Evolutionary conservation across 2,113 vertebrate genomes (phyloP).

Genomic region (Gallinago media): DNA sequence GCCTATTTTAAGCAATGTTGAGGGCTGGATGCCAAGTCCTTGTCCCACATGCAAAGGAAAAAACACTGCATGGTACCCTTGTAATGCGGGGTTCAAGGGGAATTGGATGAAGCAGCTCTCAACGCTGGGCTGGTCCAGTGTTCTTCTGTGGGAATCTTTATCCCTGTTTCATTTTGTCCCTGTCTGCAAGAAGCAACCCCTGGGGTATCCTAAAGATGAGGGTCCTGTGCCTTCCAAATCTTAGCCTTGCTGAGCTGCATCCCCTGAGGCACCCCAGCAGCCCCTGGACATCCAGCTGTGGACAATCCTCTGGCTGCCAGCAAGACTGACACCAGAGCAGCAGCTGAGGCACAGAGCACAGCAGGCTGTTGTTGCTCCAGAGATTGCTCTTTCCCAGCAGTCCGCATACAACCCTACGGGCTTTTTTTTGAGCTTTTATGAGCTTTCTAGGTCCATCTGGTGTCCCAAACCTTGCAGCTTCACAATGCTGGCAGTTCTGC

Average conservation of each 20-base stretch:
- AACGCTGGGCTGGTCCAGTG: rapidly evolving
- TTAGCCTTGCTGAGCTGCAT: background rate
- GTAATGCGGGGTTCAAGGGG: background rate
- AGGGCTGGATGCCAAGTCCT: background rate
- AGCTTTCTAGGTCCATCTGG: background rate
- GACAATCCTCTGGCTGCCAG: background rate
- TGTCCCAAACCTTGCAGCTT: background rate
- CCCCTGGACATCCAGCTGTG: background rate
- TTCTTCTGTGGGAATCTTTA: background rate
- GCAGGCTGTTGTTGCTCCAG: background rate
- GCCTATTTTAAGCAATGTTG: background rate
- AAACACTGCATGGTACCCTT: background rate
- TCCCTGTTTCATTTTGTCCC: background rate
- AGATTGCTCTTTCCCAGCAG: background rate
- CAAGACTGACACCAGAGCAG: background rate
- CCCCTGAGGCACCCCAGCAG: background rate
- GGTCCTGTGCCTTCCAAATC: background rate
- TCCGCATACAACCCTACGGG: background rate
- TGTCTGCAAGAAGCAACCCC: background rate
- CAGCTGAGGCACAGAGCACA: background rate
- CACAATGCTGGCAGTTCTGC: background rate
- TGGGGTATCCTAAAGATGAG: background rate
- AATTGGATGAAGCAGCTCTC: background rate
- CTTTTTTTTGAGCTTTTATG: too few species aligned
- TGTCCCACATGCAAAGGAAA: background rate